phyloP scores from a whole-genome alignment of 2,797 vertebrate species.

The Mus minutoides region DNA sequence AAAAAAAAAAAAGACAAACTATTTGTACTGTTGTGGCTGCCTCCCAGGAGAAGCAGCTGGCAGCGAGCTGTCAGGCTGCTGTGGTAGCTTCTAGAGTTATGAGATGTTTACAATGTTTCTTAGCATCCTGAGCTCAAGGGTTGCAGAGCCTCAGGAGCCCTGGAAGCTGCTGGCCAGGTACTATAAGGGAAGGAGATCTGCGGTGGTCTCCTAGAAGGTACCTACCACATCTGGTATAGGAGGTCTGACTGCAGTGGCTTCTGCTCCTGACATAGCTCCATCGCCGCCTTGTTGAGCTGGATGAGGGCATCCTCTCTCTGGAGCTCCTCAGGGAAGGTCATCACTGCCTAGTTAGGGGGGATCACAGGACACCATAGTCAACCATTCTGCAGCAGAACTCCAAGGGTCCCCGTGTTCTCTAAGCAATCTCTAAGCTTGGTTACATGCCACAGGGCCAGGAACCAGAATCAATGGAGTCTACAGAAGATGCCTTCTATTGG shows the following conservation, averaged over 20 bases:
- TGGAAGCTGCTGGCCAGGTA: not conserved
- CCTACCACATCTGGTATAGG: slow-evolving; percentile 88
- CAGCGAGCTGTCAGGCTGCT: not conserved
- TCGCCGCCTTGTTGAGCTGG: slow-evolving; percentile 87
- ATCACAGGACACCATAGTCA: slow-evolving; percentile 58
- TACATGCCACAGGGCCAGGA: not conserved
- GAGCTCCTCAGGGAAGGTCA: slow-evolving; percentile 83
- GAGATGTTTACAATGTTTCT: not conserved
- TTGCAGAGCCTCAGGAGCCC: not conserved
- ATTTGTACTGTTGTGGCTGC: not conserved
- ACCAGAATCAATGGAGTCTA: not conserved
- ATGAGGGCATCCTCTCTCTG: slow-evolving; percentile 87
- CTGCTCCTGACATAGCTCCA: slow-evolving; percentile 86
- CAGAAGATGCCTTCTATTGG: not conserved
- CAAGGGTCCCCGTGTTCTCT: not conserved
- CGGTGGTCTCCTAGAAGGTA: not conserved
- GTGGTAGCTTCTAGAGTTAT: not conserved
- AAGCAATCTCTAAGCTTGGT: not conserved
- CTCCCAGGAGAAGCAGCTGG: not conserved
- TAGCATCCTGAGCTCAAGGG: not conserved
- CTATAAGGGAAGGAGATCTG: not conserved
- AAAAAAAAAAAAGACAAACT: too few relatives aligned
- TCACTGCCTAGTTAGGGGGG: slow-evolving; percentile 85
- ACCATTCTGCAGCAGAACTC: not conserved
- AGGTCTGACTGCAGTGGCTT: slow-evolving; percentile 81